A percentile compares a stretch with the other conserved stretches of the same genome.
Evolutionary conservation across 2,113 vertebrate species (phyloP).

Genomic region (Corythaixoides concolor): DNA sequence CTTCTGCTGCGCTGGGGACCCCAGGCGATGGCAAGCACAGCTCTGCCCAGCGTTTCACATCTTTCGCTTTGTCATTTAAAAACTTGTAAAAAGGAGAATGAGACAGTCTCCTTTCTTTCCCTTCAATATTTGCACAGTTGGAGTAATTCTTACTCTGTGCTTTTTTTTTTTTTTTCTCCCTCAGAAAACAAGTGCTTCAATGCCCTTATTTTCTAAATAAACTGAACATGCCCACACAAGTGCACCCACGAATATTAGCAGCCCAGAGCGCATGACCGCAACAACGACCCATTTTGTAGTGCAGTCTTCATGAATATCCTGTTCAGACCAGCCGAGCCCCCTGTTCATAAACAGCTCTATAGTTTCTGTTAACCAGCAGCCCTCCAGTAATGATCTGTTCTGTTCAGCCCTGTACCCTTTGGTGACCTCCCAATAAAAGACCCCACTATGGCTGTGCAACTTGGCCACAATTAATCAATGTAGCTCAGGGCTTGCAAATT

Average conservation of each 20-base stretch:
- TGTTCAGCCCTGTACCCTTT: conserved; percentile 45
- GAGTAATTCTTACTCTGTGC: conserved; percentile 19
- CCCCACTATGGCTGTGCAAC: conserved; percentile 12
- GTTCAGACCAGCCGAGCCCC: conserved; percentile 41
- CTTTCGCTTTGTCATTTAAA: conserved; percentile 44
- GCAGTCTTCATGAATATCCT: conserved; percentile 52
- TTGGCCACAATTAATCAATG: conserved; percentile 53
- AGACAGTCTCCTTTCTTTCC: conserved; percentile 33
- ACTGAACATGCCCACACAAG: conserved; percentile 66
- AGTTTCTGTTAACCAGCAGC: conserved; percentile 54
- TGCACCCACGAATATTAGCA: conserved; percentile 51
- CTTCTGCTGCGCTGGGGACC: conserved; percentile 6
- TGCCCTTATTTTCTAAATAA: conserved; percentile 69
- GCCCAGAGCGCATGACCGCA: conserved; percentile 55
- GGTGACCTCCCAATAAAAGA: conserved; percentile 60
- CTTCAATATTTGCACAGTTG: conserved; percentile 55
- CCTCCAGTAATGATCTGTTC: conserved; percentile 17
- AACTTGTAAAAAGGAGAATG: conserved; percentile 12
- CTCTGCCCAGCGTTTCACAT: neutral
- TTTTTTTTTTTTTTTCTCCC: neutral
- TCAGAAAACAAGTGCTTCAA: conserved; percentile 63
- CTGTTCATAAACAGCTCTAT: conserved; percentile 58
- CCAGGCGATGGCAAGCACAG: neutral
- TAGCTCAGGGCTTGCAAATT: conserved; percentile 38
- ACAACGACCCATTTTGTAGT: conserved; percentile 45